A percentile compares a stretch with the other conserved stretches of the same genome.
Evolutionary conservation across 2,888 invertebrate species (phyloP).

Genomic region (Conops quadrifasciatus): DNA sequence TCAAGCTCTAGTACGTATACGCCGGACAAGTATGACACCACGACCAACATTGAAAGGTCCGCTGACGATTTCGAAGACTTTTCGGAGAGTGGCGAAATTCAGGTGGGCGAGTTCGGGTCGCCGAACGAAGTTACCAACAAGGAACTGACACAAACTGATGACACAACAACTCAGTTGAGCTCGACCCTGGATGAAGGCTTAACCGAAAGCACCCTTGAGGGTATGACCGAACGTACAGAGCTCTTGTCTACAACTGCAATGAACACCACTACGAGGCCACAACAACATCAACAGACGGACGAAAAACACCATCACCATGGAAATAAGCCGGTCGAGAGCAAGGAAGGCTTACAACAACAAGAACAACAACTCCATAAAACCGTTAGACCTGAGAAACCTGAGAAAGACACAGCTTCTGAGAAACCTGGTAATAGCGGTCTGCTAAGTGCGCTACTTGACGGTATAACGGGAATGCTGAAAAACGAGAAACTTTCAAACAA

Average conservation of each 20-base stretch:
- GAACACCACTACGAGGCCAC: constrained; percentile 7
- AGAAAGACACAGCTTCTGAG: constrained; percentile 10
- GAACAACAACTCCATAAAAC: constrained; percentile 31
- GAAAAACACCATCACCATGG: background rate
- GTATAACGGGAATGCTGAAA: constrained; percentile 52
- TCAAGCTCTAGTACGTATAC: constrained; percentile 24
- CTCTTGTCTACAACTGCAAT: constrained; percentile 1
- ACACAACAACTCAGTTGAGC: constrained; percentile 13
- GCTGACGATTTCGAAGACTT: constrained; percentile 52
- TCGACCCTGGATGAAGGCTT: background rate
- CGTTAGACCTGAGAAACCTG: background rate
- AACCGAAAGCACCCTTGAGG: background rate
- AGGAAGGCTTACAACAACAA: constrained; percentile 19
- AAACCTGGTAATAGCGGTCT: constrained; percentile 40
- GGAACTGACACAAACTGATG: constrained; percentile 3
- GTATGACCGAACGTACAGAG: constrained; percentile 1
- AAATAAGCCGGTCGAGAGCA: background rate
- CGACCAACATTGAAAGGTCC: constrained; percentile 41
- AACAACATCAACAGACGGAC: background rate
- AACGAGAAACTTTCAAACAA: constrained; percentile 42
- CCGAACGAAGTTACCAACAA: constrained; percentile 48
- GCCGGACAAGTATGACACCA: constrained; percentile 29
- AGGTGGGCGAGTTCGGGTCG: constrained; percentile 51
- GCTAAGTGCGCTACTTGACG: constrained; percentile 52
- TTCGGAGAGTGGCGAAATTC: constrained; percentile 48